Percentiles rank a stretch among this genome's conserved stretches.
These are phyloP conservation scores for Eupithecia exiguata DNA, from an alignment of 2,888 invertebrate species.

Conservation along the genomic window DNA sequence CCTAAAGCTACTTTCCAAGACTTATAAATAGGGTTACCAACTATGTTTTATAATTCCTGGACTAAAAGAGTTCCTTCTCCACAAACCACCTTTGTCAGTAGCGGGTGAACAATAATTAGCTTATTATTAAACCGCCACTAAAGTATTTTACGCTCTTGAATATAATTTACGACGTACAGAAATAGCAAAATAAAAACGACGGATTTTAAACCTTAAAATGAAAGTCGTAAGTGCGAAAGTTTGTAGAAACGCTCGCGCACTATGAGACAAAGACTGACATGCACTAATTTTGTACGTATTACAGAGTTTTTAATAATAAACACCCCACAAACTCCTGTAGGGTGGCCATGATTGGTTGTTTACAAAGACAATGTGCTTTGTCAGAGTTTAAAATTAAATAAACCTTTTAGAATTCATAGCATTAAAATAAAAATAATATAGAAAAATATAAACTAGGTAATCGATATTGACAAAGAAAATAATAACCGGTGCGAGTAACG, in stretches of 20 bases:
- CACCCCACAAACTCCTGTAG: conserved; percentile 48
- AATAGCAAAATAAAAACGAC: conserved; percentile 54
- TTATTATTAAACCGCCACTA: conserved; percentile 61
- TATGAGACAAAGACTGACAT: conserved; percentile 61
- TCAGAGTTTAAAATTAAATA: not conserved
- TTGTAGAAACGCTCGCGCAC: conserved; percentile 20
- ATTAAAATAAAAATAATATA: too few relatives aligned
- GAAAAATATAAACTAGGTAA: too few relatives aligned
- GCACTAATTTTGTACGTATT: conserved; percentile 71
- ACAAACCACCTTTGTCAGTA: conserved; percentile 38
- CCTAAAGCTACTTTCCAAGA: not conserved
- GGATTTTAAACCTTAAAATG: conserved; percentile 22
- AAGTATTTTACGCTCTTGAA: conserved; percentile 65
- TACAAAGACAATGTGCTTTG: conserved; percentile 21
- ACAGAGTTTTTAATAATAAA: conserved; percentile 66
- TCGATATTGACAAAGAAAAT: too few relatives aligned
- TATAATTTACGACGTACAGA: conserved; percentile 68
- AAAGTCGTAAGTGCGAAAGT: conserved; percentile 15
- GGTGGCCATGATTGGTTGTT: conserved; percentile 39
- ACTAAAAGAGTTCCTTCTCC: conserved; percentile 43
- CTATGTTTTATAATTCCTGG: conserved; percentile 21
- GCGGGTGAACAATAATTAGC: conserved; percentile 59
- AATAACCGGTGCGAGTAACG: too few relatives aligned
- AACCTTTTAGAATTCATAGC: too few relatives aligned
- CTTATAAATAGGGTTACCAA: not conserved